Evolutionary conservation across 2,888 invertebrate genomes (phyloP), one percentile per base, ranked within the genome.

Genomic region (Pristionchus fissidentatus): DNA sequence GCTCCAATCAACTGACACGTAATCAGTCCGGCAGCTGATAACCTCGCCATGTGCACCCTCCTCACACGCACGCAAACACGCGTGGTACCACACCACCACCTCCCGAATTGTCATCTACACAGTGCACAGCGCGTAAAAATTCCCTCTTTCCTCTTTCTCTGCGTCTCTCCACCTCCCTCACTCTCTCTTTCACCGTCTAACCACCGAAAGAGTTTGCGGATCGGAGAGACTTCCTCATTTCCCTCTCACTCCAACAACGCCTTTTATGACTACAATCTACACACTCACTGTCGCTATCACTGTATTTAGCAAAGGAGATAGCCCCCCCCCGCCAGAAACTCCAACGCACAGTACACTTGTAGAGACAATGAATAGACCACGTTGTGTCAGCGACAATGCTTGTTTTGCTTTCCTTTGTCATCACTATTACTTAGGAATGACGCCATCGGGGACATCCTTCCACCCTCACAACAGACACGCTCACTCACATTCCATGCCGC

Each of bases 231-330:
- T 29, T 3, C 29, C 60, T 32, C n/a, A n/a, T n/a, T 22, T 62
- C 19, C 66, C 3, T 13, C n/a, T n/a, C n/a, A n/a, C n/a, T n/a
- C n/a, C n/a, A n/a, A n/a, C n/a, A n/a, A n/a, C 62, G 8, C 41
- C n/a, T 70, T 70, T 70, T 70, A 70, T 70, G 70, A 70, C 70
- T 70, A 70, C 70, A 70, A 26, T 70, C 70, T 43, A 43, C 43
- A 32, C 70, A 5, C 43, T 70, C 60, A 13, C 60, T 60, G 29
- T 32, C 60, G 32, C 60, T 15, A 32, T 29, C 3, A n/a, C 26
- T 26, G 26, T 29, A 4, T 55, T 13, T 22, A n/a, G n/a, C n/a
- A n/a, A n/a, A n/a, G n/a, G n/a, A n/a, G n/a, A n/a, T n/a, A n/a
- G n/a, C n/a, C 55, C 22, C n/a, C 35, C 1, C 19, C 38, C 62